Evolutionary conservation across 2,888 invertebrate genomes (phyloP).

Genomic region (Gasteruption jaculator): DNA sequence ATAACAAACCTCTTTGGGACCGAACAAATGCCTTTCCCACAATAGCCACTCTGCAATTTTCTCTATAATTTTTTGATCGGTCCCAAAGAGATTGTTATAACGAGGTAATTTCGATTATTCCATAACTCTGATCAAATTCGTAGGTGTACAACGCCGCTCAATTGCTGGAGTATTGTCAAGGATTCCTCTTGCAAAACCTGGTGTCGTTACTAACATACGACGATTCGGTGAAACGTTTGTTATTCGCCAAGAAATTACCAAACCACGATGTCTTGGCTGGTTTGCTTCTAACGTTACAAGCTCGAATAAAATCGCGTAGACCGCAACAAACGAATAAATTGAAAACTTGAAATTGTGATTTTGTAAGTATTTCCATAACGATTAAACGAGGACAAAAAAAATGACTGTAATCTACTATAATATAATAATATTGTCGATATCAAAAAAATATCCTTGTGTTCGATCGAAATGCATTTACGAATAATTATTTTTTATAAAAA

Average conservation of each 20-base stretch:
- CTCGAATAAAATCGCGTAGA: constrained; percentile 68
- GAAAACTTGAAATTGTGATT: constrained; percentile 22
- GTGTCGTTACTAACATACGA: constrained; percentile 89
- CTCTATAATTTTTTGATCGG: no score
- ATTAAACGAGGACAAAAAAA: no score
- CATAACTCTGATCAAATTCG: constrained; percentile 19
- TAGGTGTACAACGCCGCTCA: constrained; percentile 85
- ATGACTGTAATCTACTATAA: no score
- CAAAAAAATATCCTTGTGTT: no score
- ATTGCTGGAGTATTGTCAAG: constrained; percentile 84
- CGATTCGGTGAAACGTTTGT: constrained; percentile 80
- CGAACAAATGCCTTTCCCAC: no score
- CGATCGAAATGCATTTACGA: no score
- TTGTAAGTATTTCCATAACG: constrained; percentile 6
- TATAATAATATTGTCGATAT: no score
- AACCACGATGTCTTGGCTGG: constrained; percentile 87
- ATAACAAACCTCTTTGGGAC: no score
- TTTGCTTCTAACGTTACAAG: constrained; percentile 73
- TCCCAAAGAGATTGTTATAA: no score
- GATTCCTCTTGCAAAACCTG: constrained; percentile 87
- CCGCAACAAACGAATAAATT: constrained; percentile 34
- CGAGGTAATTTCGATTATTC: neutral
- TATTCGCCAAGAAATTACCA: constrained; percentile 85
- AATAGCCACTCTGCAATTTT: neutral
- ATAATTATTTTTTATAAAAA: no score